A percentile compares a stretch with the other conserved stretches of the same genome.
These are phyloP conservation scores for Margarornis squamiger DNA, from an alignment of 2,797 vertebrate genomes.

Conservation along the genomic window DNA sequence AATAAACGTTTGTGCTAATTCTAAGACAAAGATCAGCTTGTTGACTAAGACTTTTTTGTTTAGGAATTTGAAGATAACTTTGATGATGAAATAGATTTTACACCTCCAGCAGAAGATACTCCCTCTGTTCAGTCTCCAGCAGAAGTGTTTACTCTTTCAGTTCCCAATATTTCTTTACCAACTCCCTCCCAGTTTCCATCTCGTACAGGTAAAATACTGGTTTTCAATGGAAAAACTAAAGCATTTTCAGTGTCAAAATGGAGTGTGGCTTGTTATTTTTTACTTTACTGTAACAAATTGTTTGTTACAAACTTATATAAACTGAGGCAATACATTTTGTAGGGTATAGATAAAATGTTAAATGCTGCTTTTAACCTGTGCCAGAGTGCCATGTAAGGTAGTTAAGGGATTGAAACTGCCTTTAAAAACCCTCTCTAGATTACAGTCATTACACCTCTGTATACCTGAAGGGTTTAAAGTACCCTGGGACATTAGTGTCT, in stretches of 20 bases:
- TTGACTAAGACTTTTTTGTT: background rate
- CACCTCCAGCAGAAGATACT: slow-evolving; percentile 96
- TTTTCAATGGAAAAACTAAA: background rate
- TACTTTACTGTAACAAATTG: background rate
- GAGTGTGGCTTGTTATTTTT: background rate
- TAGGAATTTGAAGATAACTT: slow-evolving; percentile 99
- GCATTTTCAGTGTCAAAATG: background rate
- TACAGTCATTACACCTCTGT: background rate
- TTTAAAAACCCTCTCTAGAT: background rate
- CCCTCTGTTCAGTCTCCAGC: slow-evolving; percentile 93
- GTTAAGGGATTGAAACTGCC: background rate
- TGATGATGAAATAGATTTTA: slow-evolving; percentile 97
- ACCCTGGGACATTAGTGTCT: background rate
- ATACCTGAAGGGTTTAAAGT: background rate
- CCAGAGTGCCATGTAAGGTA: background rate
- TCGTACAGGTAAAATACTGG: slow-evolving; percentile 68
- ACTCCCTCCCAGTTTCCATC: slow-evolving; percentile 89
- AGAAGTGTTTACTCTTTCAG: slow-evolving; percentile 95
- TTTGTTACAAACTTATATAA: background rate
- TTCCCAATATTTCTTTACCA: slow-evolving; percentile 87
- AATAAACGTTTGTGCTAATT: background rate
- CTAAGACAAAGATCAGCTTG: background rate
- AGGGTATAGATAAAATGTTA: background rate
- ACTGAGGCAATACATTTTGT: background rate
- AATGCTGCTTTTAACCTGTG: background rate